Conservation (phyloP, 2,888 invertebrate genomes). For the Zaprionus bogoriensis region DNA sequence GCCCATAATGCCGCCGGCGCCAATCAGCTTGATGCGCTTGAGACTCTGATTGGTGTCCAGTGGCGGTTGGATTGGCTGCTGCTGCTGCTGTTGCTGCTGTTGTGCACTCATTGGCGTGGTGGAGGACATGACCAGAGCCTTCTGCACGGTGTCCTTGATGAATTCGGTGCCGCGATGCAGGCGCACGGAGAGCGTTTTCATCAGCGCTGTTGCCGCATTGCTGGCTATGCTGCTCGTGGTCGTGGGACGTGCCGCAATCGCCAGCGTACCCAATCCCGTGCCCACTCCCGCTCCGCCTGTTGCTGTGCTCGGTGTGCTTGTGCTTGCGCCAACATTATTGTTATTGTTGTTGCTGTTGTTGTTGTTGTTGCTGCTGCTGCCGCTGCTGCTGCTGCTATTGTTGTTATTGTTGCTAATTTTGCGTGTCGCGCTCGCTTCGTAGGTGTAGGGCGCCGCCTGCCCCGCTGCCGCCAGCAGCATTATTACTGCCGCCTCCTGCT, state of each 20-base stretch:
- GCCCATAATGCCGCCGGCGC: slow-evolving; percentile 57
- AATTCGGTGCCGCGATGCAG: slow-evolving; percentile 80
- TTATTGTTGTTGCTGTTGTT: slow-evolving; percentile 27
- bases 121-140: slow-evolving; percentile 81
- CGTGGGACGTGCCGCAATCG: slow-evolving; percentile 28
- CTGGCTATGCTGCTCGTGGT: slow-evolving; percentile 59
- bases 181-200: slow-evolving; percentile 79
- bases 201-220: slow-evolving; percentile 65
- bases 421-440: slow-evolving; percentile 46
- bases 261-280: slow-evolving; percentile 13
- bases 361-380: too few species aligned
- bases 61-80: slow-evolving; percentile 13
- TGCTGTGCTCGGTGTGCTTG: slow-evolving; percentile 32
- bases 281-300: background rate
- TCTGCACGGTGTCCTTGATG: slow-evolving; percentile 81
- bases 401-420: slow-evolving; percentile 48
- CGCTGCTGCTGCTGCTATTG: slow-evolving; percentile 14
- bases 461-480: slow-evolving; percentile 69
- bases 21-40: slow-evolving; percentile 50
- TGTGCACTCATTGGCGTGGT: slow-evolving; percentile 38
- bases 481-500: slow-evolving; percentile 34
- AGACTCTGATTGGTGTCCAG: slow-evolving; percentile 12
- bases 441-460: slow-evolving; percentile 63
- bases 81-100: slow-evolving; percentile 2
- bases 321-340: slow-evolving; percentile 28